These are phyloP conservation scores for Drosophila ficusphila DNA, from an alignment of 1,140 invertebrate species.

Conservation along the genomic window DNA sequence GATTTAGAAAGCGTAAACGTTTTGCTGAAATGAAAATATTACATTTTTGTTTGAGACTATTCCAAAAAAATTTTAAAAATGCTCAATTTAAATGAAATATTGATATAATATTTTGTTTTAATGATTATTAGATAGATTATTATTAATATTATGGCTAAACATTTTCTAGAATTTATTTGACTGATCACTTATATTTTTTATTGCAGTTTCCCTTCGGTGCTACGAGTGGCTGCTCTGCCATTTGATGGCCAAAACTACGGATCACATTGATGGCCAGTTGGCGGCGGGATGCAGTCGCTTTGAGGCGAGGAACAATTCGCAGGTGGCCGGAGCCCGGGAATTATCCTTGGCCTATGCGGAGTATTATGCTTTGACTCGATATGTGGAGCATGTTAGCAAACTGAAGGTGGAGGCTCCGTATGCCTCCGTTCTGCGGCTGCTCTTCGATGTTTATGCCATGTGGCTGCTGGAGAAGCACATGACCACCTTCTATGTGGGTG, in stretches of 20 bases:
- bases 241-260: slow-evolving; percentile 89
- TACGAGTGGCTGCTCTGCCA: slow-evolving; percentile 94
- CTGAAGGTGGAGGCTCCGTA: slow-evolving; percentile 84
- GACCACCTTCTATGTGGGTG: slow-evolving; percentile 90
- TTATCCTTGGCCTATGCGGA: slow-evolving; percentile 91
- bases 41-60: too few species aligned
- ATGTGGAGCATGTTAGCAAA: slow-evolving; percentile 85
- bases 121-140: too few species aligned
- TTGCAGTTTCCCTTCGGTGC: slow-evolving; percentile 89
- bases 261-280: slow-evolving; percentile 86
- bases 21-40: too few species aligned
- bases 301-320: slow-evolving; percentile 90
- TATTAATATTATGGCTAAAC: too few species aligned
- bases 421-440: slow-evolving; percentile 86
- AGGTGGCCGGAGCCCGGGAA: slow-evolving; percentile 91
- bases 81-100: too few species aligned
- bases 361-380: slow-evolving; percentile 88
- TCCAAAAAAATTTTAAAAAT: too few species aligned
- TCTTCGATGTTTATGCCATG: slow-evolving; percentile 90
- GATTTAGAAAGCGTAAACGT: too few species aligned
- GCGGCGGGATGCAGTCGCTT: slow-evolving; percentile 88
- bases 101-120: too few species aligned
- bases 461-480: slow-evolving; percentile 90
- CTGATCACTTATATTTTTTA: background rate
- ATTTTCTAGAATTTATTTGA: too few species aligned